Evolutionary conservation across 1,140 invertebrate species (phyloP).

Genomic region (Bilobella aurantiaca): DNA sequence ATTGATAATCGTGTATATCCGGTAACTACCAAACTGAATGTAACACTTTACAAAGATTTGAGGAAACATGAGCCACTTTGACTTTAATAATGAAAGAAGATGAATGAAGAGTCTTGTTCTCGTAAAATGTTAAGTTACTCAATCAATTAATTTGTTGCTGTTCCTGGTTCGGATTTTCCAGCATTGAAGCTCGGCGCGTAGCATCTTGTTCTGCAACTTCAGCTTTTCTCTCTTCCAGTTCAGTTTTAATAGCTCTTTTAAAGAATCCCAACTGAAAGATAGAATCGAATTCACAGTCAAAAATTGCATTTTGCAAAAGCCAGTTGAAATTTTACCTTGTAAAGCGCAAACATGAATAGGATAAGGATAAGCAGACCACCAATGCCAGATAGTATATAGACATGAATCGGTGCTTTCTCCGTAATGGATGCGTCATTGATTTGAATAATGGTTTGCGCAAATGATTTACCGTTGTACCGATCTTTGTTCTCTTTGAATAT

Average conservation of each 20-base stretch:
- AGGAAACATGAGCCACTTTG: not conserved
- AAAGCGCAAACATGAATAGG: not conserved
- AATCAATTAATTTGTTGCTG: not conserved
- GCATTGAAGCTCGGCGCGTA: not conserved
- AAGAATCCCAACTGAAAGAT: not conserved
- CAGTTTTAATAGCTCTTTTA: not conserved
- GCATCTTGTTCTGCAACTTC: not conserved
- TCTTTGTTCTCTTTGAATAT: not conserved
- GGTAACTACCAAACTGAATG: not conserved
- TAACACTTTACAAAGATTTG: not conserved
- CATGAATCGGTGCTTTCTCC: not conserved
- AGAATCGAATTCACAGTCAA: not conserved
- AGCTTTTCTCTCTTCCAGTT: not conserved
- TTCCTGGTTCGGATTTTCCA: not conserved
- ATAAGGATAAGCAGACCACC: not conserved
- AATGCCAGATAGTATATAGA: not conserved
- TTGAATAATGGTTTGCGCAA: not conserved
- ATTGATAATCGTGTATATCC: not conserved
- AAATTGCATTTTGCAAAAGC: not conserved
- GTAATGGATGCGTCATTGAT: not conserved
- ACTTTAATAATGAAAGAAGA: no score
- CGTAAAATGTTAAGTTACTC: not conserved
- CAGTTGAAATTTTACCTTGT: not conserved
- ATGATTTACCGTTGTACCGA: not conserved
- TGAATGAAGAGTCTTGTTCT: no score